Base-by-base conservation (phyloP, 2,113 vertebrate species). In the Oncorhynchus gorbuscha region DNA sequence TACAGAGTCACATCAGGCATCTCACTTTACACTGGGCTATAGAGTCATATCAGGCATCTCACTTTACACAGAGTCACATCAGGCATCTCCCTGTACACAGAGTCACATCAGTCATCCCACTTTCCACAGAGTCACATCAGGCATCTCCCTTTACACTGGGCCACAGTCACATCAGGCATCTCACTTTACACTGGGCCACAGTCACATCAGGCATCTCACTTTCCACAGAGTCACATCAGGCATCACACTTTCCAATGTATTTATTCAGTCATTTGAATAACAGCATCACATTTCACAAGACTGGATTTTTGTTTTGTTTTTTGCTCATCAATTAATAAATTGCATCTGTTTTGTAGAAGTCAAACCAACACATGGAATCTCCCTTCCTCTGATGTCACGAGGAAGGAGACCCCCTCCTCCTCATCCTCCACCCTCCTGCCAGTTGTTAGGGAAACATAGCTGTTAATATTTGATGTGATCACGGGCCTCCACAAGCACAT, bases 401-500 rank as follows among this genome's bases (percentile, higher is more conserved):
- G 35, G 35, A 39, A 39, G 35, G 35, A 39, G 35, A 9, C 32
- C 32, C 32, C 93, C 87, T 90, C 93, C 84, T 92, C 92, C 93
- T 92, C 95, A 93, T 94, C 85, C 89, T 89, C 62, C 91, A 89
- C 88, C 62, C 91, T 94, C 88, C 93, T 93, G 91, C 93, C 88
- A 93, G 88, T 87, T 94, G 93, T 92, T 87, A 89, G 92, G 89
- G 90, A 93, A 91, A 90, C 85, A 90, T 92, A 91, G 90, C 85
- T 84, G 88, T 94, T 92, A 98, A 98, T 98, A 97, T 97, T 99
- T 98, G 89, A 99, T 99, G 94, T 72, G 85, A 86, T 97, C 94
- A 94, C 91, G 90, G 95, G 92, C 93, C 93, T 97, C 95, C 95
- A 95, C 95, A 94, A 95, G 95, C 97, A 96, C 96, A 98, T 96